A percentile compares a stretch with the other conserved stretches of the same genome.
Evolutionary conservation across 2,113 vertebrate species (phyloP).

Genomic region (Caranx ignobilis): DNA sequence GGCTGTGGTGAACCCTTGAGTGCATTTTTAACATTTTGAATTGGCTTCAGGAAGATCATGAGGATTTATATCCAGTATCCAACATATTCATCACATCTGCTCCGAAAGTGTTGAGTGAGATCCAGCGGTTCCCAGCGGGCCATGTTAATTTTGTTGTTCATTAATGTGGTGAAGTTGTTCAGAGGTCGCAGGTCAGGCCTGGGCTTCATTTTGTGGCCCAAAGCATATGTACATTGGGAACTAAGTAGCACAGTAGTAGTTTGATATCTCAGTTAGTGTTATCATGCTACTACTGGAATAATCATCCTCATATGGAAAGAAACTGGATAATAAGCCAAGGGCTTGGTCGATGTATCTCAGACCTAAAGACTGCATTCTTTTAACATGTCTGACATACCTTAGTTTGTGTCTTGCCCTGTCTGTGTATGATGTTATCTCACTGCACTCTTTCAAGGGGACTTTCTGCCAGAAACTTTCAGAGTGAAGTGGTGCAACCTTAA

Average conservation of each 20-base stretch:
- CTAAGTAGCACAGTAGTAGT: not conserved
- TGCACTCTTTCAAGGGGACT: not conserved
- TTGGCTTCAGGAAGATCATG: not conserved
- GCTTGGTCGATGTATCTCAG: constrained; percentile 14
- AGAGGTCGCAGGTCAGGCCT: not conserved
- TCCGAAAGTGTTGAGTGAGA: not conserved
- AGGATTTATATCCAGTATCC: constrained; percentile 3
- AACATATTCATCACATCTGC: not conserved
- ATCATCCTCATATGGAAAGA: constrained; percentile 7
- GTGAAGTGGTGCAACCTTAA: not conserved
- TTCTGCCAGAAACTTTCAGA: not conserved
- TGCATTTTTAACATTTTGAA: constrained; percentile 27
- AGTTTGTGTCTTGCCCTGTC: constrained; percentile 49
- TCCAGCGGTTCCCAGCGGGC: not conserved
- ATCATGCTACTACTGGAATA: not conserved
- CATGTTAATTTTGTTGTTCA: not conserved
- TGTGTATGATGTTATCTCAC: constrained; percentile 43
- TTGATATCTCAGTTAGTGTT: not conserved
- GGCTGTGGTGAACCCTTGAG: constrained; percentile 12
- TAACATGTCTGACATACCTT: constrained; percentile 52
- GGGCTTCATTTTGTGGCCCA: not conserved
- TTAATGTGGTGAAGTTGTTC: not conserved
- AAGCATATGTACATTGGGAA: not conserved
- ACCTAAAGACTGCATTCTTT: constrained; percentile 33
- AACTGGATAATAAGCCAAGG: not conserved